A percentile compares a stretch with the other conserved stretches of the same genome.
phyloP scores from a whole-genome alignment of 2,888 invertebrate genomes.

The Agrochola macilenta region DNA sequence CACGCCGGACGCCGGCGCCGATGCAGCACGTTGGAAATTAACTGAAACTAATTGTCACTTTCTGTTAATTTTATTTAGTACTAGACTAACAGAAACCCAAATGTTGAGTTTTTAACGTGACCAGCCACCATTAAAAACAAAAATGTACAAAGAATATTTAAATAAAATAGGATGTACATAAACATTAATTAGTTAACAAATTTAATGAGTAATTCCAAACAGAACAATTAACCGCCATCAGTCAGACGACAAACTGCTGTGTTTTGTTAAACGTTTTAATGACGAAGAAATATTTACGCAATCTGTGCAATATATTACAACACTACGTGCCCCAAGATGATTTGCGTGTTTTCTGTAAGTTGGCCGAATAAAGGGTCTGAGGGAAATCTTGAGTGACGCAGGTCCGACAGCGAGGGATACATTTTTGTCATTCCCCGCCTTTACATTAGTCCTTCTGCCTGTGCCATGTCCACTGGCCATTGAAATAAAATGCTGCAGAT shows the following conservation, averaged over 20 bases:
- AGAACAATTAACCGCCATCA: slow-evolving; percentile 36
- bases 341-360: slow-evolving; percentile 78
- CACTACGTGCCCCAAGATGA: slow-evolving; percentile 69
- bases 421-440: slow-evolving; percentile 80
- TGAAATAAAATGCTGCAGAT: slow-evolving; percentile 63
- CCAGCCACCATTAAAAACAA: neutral
- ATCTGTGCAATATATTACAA: slow-evolving; percentile 68
- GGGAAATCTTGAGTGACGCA: slow-evolving; percentile 80
- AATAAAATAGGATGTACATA: slow-evolving; percentile 1
- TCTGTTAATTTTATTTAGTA: slow-evolving; percentile 1
- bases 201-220: slow-evolving; percentile 15
- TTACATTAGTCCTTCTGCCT: slow-evolving; percentile 73
- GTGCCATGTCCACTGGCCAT: slow-evolving; percentile 61
- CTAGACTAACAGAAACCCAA: neutral
- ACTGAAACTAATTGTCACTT: slow-evolving; percentile 15
- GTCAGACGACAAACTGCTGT: slow-evolving; percentile 35
- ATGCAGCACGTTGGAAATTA: slow-evolving; percentile 40
- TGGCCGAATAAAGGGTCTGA: slow-evolving; percentile 74
- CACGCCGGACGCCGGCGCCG: slow-evolving; percentile 13
- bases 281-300: slow-evolving; percentile 63
- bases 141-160: neutral
- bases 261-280: slow-evolving; percentile 59
- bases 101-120: neutral
- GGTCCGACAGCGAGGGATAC: slow-evolving; percentile 81
- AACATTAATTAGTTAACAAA: slow-evolving; percentile 12